Evolutionary conservation across 2,113 vertebrate genomes (phyloP).

Genomic region (Ramphastos sulfuratus): DNA sequence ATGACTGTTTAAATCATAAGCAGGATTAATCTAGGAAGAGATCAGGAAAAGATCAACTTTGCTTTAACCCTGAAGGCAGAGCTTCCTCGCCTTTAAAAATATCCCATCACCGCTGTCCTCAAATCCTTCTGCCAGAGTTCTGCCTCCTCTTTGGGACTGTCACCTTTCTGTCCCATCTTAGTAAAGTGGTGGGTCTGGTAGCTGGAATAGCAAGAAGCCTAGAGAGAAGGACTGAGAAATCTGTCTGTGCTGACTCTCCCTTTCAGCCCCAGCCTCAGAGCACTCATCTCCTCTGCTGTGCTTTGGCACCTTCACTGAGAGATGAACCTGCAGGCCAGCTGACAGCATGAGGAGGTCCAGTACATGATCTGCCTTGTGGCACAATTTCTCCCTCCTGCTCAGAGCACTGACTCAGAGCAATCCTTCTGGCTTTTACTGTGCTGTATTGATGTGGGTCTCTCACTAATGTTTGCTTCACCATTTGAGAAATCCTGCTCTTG

Average conservation of each 20-base stretch:
- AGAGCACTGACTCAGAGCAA: not conserved
- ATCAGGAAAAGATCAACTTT: constrained; percentile 25
- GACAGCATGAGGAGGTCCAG: not conserved
- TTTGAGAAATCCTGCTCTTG: not conserved
- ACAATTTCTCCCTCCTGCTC: not conserved
- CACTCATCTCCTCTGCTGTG: not conserved
- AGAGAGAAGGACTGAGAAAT: not conserved
- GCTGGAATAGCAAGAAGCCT: not conserved
- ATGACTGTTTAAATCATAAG: constrained; percentile 5
- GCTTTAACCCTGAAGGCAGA: not conserved
- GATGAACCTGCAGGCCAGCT: not conserved
- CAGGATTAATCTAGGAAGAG: constrained; percentile 31
- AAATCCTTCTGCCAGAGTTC: not conserved
- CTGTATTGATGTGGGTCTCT: not conserved
- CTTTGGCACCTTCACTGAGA: not conserved
- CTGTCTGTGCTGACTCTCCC: not conserved
- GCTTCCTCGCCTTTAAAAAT: not conserved
- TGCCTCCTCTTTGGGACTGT: not conserved
- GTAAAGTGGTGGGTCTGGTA: not conserved
- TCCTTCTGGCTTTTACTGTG: not conserved
- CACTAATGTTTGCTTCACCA: not conserved
- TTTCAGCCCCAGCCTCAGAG: not conserved
- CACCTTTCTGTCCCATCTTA: not conserved
- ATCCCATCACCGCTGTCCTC: not conserved
- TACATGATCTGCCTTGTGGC: not conserved